These are phyloP conservation scores for Iphiclides podalirius DNA, from an alignment of 2,888 invertebrate species.

Conservation along the genomic window DNA sequence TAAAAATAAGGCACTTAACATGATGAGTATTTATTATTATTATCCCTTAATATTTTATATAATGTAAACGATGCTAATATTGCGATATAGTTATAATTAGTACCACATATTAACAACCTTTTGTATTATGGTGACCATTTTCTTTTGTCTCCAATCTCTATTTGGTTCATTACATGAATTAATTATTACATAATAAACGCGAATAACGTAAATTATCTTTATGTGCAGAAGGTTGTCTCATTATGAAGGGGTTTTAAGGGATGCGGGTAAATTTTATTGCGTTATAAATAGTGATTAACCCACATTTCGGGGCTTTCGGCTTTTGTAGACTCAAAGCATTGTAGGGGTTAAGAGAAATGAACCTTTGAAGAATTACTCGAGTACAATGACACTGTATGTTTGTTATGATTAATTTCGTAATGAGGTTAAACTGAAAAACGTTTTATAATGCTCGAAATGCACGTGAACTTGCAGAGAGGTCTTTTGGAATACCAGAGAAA, in stretches of 20 bases:
- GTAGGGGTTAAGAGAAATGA: background rate
- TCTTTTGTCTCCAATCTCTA: too few species aligned
- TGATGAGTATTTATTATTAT: too few species aligned
- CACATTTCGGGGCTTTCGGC: background rate
- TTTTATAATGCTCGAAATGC: too few species aligned
- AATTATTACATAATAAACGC: background rate
- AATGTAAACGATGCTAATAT: too few species aligned
- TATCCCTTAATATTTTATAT: too few species aligned
- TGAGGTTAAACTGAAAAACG: too few species aligned
- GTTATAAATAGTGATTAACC: conserved; percentile 10
- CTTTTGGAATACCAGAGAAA: too few species aligned
- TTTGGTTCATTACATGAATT: background rate
- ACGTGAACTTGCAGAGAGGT: too few species aligned
- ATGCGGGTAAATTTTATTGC: conserved; percentile 9
- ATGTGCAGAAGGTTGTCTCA: background rate
- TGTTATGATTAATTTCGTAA: background rate
- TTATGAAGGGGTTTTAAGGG: conserved; percentile 10
- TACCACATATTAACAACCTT: too few species aligned
- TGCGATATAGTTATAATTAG: too few species aligned
- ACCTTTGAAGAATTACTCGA: background rate
- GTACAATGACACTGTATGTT: background rate
- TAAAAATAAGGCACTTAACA: too few species aligned
- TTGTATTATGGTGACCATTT: too few species aligned
- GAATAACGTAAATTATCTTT: background rate
- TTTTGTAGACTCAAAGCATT: conserved; percentile 1